A percentile compares a stretch with the other conserved stretches of the same genome.
These are phyloP conservation scores for Galeopterus variegatus DNA, from an alignment of 2,113 vertebrate species.

Conservation along the genomic window DNA sequence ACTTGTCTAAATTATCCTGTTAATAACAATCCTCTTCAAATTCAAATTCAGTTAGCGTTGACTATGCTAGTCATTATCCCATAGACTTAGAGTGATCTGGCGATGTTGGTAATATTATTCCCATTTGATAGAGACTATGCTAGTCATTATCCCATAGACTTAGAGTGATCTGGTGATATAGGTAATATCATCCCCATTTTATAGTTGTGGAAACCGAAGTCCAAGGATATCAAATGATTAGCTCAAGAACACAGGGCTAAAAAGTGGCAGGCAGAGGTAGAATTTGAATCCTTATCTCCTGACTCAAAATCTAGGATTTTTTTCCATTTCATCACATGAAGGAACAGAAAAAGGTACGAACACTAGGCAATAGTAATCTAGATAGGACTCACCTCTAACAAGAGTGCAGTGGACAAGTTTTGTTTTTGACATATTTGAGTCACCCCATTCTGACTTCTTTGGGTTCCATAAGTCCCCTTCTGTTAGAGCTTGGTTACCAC, in stretches of 20 bases:
- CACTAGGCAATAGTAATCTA: not conserved
- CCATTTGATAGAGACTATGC: constrained; percentile 24
- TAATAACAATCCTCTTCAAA: not conserved
- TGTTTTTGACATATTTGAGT: constrained; percentile 10
- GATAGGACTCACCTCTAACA: constrained; percentile 15
- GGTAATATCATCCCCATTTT: constrained; percentile 43
- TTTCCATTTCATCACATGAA: not conserved
- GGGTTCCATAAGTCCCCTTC: constrained; percentile 7
- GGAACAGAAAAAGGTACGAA: constrained; percentile 47
- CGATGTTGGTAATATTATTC: not conserved
- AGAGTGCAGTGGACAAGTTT: not conserved
- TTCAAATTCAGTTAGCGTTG: not conserved
- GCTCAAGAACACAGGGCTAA: not conserved
- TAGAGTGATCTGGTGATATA: constrained; percentile 1
- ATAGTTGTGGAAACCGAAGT: constrained; percentile 20
- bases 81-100: constrained; percentile 8
- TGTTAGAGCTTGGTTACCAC: not conserved
- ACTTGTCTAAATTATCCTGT: not conserved
- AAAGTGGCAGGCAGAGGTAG: not conserved
- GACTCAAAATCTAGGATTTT: constrained; percentile 9
- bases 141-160: not conserved
- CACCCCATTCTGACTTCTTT: constrained; percentile 1
- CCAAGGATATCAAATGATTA: not conserved
- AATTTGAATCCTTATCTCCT: not conserved
- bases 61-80: not conserved